Conservation (phyloP, 2,113 vertebrate species). For the Ophthalmolycus amberensis region DNA sequence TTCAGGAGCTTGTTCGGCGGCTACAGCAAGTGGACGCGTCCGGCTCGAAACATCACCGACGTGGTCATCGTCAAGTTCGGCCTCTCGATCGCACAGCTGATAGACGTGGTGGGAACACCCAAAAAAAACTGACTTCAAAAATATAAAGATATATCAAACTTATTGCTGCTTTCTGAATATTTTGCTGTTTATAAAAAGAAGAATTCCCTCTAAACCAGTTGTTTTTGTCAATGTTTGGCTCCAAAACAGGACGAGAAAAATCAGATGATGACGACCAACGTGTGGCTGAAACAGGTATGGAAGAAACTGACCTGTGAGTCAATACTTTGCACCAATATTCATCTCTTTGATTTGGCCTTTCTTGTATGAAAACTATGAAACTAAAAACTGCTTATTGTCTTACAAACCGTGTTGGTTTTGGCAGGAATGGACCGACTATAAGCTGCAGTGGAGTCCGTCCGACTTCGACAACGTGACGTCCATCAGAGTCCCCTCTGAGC, state of each 20-base stretch:
- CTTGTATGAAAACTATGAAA: background rate
- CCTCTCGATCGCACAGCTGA: constrained; percentile 91
- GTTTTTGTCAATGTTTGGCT: background rate
- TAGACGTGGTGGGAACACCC: constrained; percentile 87
- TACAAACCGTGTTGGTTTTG: background rate
- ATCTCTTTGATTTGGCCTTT: background rate
- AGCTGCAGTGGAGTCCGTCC: constrained; percentile 88
- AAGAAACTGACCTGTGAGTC: background rate
- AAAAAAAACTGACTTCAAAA: background rate
- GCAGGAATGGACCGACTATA: constrained; percentile 94
- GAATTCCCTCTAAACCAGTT: background rate
- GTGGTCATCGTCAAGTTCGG: constrained; percentile 92
- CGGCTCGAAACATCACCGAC: constrained; percentile 86
- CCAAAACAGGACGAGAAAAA: constrained; percentile 91
- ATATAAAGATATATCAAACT: background rate
- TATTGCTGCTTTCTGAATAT: too few species aligned
- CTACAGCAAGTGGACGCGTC: constrained; percentile 91
- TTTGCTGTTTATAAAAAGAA: background rate
- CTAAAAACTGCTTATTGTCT: too few species aligned
- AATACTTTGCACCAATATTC: too few species aligned
- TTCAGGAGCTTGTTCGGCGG: constrained; percentile 87
- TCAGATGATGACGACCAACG: constrained; percentile 95
- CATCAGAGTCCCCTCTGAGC: constrained; percentile 91
- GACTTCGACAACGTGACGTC: constrained; percentile 92
- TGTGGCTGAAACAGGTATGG: constrained; percentile 83